Evolutionary conservation across 2,113 vertebrate genomes (phyloP).

Genomic region (Psettodes erumei): DNA sequence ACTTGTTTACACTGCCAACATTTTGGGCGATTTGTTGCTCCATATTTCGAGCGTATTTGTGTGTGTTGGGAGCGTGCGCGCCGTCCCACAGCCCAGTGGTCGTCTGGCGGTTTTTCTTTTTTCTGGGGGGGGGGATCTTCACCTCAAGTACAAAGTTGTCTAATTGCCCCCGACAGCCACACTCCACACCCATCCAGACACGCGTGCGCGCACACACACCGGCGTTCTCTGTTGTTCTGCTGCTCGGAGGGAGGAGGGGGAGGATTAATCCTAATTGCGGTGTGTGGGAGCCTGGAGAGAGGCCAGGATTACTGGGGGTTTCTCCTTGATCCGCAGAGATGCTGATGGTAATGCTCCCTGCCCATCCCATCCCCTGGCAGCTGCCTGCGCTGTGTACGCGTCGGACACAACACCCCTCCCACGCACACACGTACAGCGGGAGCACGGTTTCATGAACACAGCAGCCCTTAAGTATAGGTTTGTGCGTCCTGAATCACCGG

Average conservation of each 20-base stretch:
- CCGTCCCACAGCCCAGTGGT: constrained; percentile 69
- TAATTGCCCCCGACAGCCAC: constrained; percentile 70
- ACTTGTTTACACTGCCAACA: constrained; percentile 73
- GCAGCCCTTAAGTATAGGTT: constrained; percentile 82
- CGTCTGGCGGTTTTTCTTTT: constrained; percentile 70
- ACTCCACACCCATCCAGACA: constrained; percentile 45
- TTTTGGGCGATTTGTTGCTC: constrained; percentile 74
- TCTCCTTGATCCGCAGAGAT: constrained; percentile 78
- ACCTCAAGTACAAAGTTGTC: constrained; percentile 74
- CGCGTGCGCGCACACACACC: constrained; percentile 26
- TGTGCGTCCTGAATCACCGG: constrained; percentile 67
- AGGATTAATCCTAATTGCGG: constrained; percentile 81
- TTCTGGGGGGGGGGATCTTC: constrained; percentile 55
- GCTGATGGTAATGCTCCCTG: constrained; percentile 77
- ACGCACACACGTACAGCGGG: constrained; percentile 48
- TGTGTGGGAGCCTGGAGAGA: constrained; percentile 78
- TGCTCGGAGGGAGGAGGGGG: constrained; percentile 62
- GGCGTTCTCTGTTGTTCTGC: constrained; percentile 59
- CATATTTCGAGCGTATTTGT: constrained; percentile 45
- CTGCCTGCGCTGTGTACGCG: constrained; percentile 43
- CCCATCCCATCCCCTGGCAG: constrained; percentile 70
- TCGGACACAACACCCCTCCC: constrained; percentile 62
- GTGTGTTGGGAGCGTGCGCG: constrained; percentile 30
- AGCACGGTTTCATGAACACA: constrained; percentile 66
- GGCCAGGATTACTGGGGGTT: constrained; percentile 79